Percentiles rank a stretch among this genome's conserved stretches.
Conservation (phyloP, 2,797 vertebrate genomes). For the Aviceda cuculoides region DNA sequence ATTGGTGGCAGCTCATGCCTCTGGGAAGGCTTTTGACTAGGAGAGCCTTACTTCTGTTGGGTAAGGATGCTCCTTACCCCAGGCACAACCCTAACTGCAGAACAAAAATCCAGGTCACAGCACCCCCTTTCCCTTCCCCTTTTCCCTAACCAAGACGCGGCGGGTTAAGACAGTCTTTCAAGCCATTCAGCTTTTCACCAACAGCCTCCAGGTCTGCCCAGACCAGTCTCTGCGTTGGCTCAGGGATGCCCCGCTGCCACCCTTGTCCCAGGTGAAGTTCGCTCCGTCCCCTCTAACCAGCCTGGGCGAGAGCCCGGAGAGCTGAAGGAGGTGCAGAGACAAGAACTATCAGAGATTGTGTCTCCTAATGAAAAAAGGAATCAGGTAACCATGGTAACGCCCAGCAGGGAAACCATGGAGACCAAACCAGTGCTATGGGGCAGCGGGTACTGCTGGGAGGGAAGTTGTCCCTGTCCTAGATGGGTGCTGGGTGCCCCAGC, state of each 20-base stretch:
- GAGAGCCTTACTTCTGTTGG: background rate
- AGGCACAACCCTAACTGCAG: background rate
- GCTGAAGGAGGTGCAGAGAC: background rate
- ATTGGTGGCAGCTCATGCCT: no score
- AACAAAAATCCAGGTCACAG: background rate
- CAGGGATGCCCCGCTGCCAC: no score
- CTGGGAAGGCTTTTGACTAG: background rate
- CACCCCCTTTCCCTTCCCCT: background rate
- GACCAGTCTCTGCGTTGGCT: background rate
- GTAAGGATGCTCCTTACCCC: background rate
- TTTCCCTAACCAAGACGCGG: background rate
- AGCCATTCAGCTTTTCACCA: background rate
- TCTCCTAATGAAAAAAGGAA: background rate
- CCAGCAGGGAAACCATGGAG: background rate
- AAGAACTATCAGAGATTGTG: background rate
- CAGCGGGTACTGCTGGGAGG: background rate
- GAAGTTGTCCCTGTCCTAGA: background rate
- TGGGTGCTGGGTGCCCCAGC: background rate
- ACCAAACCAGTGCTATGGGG: background rate
- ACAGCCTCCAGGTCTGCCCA: background rate
- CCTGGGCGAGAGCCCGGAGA: background rate
- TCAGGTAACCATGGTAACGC: background rate
- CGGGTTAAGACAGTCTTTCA: background rate
- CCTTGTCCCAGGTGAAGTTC: background rate
- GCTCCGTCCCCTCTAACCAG: background rate